Base-by-base conservation (phyloP, 2,113 vertebrate species). In the Myrmecophaga tridactyla region DNA sequence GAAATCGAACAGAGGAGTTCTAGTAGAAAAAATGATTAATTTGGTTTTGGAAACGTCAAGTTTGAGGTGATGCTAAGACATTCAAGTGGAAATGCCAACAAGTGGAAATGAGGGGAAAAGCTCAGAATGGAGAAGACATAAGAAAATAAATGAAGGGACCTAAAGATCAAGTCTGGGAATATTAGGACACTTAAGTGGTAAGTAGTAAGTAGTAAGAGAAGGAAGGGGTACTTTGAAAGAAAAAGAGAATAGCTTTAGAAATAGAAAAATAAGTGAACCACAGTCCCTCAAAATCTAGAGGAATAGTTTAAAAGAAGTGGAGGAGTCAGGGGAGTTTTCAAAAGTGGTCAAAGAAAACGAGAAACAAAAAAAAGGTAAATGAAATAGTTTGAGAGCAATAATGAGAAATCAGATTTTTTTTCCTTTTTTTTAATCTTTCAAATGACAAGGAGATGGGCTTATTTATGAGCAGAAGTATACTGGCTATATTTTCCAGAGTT, bases 401-500 rank as follows among this genome's bases (percentile, higher is more conserved):
- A 94, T 14, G 7, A 78, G 39, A 88, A 76, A 65, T 65, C 4
- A 84, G 27, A 88, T 2, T 88, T 75, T 72, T 10, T 39, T 15
- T 56, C 23, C 53, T 29, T 63, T 78, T 34, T 78, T 56, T 83
- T 75, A n/a, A n/a, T n/a, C n/a, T n/a, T n/a, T n/a, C n/a, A 12
- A 96, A 65, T 83, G 31, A 84, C 10, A 81, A 11, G 14, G 75
- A 78, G 53, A 89, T 81, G 34, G 60, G 12, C 12, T 31, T 88
- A 86, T 87, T 96, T 67, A 91, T 10, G 77, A 25, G 31, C 76
- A 83, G 41, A 89, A 62, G 39, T 46, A 81, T n/a, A 2, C 77
- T 76, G 34, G 48, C 41, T 94, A 10, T 43, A 80, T 85, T 93
- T 93, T 85, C 48, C 48, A 91, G 36, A 93, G 87, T 9, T 51